Evolutionary conservation across 1,140 invertebrate species (phyloP), one percentile per base, ranked within the genome.

Genomic region (Rhynchophorus ferrugineus): DNA sequence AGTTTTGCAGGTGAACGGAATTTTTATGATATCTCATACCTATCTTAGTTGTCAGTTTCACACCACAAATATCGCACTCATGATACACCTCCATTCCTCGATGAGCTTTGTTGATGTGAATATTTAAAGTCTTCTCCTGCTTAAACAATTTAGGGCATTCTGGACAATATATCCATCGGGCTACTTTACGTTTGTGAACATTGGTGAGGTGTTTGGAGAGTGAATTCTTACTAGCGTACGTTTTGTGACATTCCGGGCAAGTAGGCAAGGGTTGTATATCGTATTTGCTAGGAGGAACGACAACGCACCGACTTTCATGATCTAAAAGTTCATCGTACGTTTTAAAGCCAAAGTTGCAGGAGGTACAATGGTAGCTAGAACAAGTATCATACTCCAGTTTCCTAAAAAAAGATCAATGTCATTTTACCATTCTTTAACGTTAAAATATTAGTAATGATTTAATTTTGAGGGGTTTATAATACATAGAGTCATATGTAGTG

Each of bases 281-380:
- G n/a, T n/a, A n/a, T 33, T 42, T 47, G 7, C 22, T 14, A 11
- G 54, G 46, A 53, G 61, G 69, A 60, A 67, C 64, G 33, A n/a
- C 71, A 72, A 55, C 69, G 64, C 54, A 67, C 68, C 51, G 66
- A 60, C n/a, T n/a, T 56, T 71, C 72, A n/a, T 66, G 58, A 41
- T 71, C 66, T 48, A 71, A 73, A 33, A 67, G 50, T 64, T 52
- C 7, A 21, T 36, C 18, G 17, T 39, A 51, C 21, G 33, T 21
- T n/a, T 44, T 51, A 2, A 43, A 19, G 19, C 18, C n/a, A 42
- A 8, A n/a, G n/a, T n/a, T n/a, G n/a, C n/a, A n/a, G 21, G 3
- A 8, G 13, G 39, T n/a, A n/a, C n/a, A n/a, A n/a, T n/a, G n/a
- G n/a, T n/a, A n/a, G n/a, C n/a, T n/a, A n/a, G n/a, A n/a, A n/a